Base-by-base conservation (phyloP, 2,113 vertebrate genomes). In the Tichodroma muraria region DNA sequence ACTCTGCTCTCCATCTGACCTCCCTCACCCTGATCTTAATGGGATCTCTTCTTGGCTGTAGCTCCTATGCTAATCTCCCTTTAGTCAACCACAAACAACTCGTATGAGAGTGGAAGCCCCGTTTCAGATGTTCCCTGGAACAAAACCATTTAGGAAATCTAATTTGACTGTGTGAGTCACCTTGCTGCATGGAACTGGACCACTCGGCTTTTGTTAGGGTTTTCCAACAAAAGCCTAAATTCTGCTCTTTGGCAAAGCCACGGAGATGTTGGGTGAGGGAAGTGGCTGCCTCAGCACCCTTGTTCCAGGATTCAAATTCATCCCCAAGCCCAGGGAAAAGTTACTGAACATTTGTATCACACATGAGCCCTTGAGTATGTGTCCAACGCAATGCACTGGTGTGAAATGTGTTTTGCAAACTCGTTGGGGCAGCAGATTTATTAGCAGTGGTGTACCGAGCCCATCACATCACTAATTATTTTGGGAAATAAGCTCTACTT, bases 31-130 rank as follows among this genome's bases (percentile, higher is more conserved):
- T 64, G 91, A 94, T 90, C 91, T 97, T 91, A 94, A 95, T 75
- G 88, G 95, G 94, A 91, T 96, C 87, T 95, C 93, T 59, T 82
- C 89, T 95, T 95, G 94, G 96, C 95, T 35, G 75, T 35, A 70
- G 81, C 90, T 68, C 10, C 68, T 40, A 31, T 4, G 2, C 77
- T 96, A 80, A 95, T 95, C 87, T 91, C 85, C 60, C 69, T 60
- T 85, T 60, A 93, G 89, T 75, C 75, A 94, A 77, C 94, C 91
- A 23, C 96, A 96, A 94, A 94, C 91, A 93, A 63, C 61, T 96
- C 93, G n/a, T 6, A 75, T 85, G 90, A 79, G 68, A 95, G 80
- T 83, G 88, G 94, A 95, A 96, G 88, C 80, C 90, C 93, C 13
- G 10, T 78, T 89, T 95, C 95, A 94, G 89, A 89, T 65, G 75